Evolutionary conservation across 2,888 invertebrate genomes (phyloP).

Genomic region (Noctua janthina): DNA sequence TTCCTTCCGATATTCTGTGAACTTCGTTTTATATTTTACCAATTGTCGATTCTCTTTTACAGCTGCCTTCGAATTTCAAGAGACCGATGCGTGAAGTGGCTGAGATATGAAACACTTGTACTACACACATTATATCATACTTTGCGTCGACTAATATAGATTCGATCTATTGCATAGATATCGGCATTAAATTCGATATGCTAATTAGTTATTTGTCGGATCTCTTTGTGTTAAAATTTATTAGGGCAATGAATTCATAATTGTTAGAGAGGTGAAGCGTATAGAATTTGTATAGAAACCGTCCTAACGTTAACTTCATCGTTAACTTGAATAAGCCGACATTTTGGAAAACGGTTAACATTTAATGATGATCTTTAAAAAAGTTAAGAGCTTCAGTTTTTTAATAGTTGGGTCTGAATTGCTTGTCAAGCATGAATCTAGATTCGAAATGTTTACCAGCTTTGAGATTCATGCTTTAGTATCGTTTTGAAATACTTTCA

Average conservation of each 20-base stretch:
- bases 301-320: slow-evolving; percentile 24
- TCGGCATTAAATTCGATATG: slow-evolving; percentile 49
- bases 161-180: slow-evolving; percentile 41
- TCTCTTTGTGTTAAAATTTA: slow-evolving; percentile 47
- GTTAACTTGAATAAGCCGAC: slow-evolving; percentile 28
- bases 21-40: slow-evolving; percentile 41
- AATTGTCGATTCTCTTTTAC: slow-evolving; percentile 31
- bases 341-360: slow-evolving; percentile 13
- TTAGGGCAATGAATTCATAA: slow-evolving; percentile 48
- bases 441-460: neutral
- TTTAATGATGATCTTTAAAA: slow-evolving; percentile 13
- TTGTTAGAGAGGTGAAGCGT: slow-evolving; percentile 39
- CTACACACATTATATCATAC: slow-evolving; percentile 5
- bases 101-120: slow-evolving; percentile 35
- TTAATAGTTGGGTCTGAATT: neutral
- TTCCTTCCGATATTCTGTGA: slow-evolving; percentile 37
- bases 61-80: slow-evolving; percentile 38
- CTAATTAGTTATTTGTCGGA: slow-evolving; percentile 53
- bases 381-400: neutral
- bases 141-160: slow-evolving; percentile 32
- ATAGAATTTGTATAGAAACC: slow-evolving; percentile 39
- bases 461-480: neutral
- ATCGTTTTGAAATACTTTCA: neutral
- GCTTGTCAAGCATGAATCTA: neutral
- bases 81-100: slow-evolving; percentile 36